Base-by-base conservation (phyloP, 2,888 invertebrate species). In the Sceliomorpha sp. region DNA sequence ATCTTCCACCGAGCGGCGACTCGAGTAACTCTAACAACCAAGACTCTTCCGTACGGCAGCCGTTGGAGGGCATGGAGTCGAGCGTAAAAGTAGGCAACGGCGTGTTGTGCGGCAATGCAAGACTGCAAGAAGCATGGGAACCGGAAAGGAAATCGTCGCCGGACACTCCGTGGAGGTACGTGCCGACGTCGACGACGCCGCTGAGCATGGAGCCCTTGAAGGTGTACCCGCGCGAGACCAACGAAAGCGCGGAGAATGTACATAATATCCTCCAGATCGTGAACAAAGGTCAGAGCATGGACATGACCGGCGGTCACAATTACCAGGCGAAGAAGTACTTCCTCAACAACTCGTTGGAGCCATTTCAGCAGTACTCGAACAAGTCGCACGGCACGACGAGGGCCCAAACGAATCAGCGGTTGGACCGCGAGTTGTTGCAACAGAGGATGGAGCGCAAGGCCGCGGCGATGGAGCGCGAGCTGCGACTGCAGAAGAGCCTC, bases 401-500 rank as follows among this genome's bases (percentile, higher is more conserved):
- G 42, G 68, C 75, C 1, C 81, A 77, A 7, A 36, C 77, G 36
- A 85, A 82, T 53, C 78, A 79, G 0, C 73, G 82, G 7, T 39
- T 81, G n/a, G 86, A 86, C 4, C 76, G 84, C 0, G 86, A 86
- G 31, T 39, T 86, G 31, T 48, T 80, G 24, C 86, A 86, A 15
- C 79, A 81, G 39, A 69, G 84, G 31, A 84, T 82, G 48, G 83
- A 83, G 20, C 85, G 90, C 55, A 90, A 90, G 72, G 89, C 90
- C 20, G 90, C 90, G 0, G 90, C 90, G 0, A 81, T 91, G 10
- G 91, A 91, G 72, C 87, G 91, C 34, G 91, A 91, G 72, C 76
- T 91, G 31, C 88, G 89, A 45, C 86, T 91, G 3, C 92, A 94
- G 89, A 94, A 94, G 84, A 94, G 94, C 7, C 86, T 94, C 8